These are phyloP conservation scores for Theonella swinhoei DNA, from an alignment of 37 sponge, comb jelly and placozoan genomes.

Conservation along the genomic window DNA sequence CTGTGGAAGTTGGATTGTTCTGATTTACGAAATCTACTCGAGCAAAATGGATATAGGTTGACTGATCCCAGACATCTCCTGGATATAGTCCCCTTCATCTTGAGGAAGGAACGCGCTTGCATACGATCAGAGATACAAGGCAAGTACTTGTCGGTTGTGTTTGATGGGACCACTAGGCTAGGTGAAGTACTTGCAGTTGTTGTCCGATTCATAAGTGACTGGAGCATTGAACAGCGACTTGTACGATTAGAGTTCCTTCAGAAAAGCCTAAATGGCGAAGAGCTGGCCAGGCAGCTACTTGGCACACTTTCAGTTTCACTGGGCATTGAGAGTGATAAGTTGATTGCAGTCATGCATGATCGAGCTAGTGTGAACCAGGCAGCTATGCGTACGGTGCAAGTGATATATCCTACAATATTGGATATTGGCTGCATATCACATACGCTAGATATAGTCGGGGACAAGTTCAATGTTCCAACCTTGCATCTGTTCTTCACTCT, in stretches of 20 bases:
- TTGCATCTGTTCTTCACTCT: background rate
- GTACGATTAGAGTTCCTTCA: constrained; percentile 7
- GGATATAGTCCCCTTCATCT: too few species aligned
- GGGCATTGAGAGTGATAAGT: background rate
- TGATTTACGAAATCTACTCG: background rate
- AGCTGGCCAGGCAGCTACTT: constrained; percentile 24
- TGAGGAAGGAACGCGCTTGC: too few species aligned
- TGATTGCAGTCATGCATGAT: constrained; percentile 23
- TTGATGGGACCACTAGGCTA: constrained; percentile 24
- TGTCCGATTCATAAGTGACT: constrained; percentile 7
- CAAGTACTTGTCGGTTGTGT: constrained; percentile 6
- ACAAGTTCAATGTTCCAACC: background rate
- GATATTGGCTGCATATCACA: constrained; percentile 17
- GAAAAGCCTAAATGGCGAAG: constrained; percentile 18
- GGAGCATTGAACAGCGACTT: constrained; percentile 14
- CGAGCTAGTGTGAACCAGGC: background rate
- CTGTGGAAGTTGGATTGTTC: background rate
- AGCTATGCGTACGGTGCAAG: constrained; percentile 9
- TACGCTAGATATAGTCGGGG: background rate
- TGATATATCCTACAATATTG: background rate
- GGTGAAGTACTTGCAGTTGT: constrained; percentile 27
- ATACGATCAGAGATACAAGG: constrained; percentile 4
- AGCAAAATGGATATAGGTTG: constrained; percentile 8
- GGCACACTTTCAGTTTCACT: background rate
- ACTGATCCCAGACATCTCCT: background rate